These are phyloP conservation scores for Brachynemurus nebulosus DNA, from an alignment of 2,888 invertebrate genomes.

Conservation along the genomic window DNA sequence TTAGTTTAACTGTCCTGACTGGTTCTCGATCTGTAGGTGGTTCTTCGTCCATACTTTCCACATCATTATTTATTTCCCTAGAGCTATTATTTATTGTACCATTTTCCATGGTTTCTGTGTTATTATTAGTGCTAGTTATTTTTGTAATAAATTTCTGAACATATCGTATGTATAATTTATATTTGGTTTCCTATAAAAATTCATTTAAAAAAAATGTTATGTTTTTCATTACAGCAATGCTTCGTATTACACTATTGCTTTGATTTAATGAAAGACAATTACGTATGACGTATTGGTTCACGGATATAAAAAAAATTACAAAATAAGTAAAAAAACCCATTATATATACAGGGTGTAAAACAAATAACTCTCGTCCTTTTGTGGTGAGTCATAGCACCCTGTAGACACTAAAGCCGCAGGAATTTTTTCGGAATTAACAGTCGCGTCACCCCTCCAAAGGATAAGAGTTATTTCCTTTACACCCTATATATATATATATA, in stretches of 20 bases:
- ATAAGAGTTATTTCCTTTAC: too few relatives aligned
- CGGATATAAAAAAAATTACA: neutral
- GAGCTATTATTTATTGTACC: neutral
- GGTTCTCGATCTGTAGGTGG: neutral
- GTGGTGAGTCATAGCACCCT: too few relatives aligned
- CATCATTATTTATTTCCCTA: neutral
- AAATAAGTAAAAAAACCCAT: too few relatives aligned
- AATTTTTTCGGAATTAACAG: too few relatives aligned
- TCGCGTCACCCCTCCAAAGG: too few relatives aligned
- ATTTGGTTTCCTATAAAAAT: neutral
- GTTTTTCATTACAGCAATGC: neutral
- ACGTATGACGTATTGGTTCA: neutral
- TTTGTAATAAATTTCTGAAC: conserved; percentile 1
- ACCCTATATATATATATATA: too few relatives aligned
- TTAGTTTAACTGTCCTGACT: neutral
- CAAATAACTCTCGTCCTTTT: too few relatives aligned
- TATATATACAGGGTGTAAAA: too few relatives aligned
- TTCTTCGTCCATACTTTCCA: neutral
- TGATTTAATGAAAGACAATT: neutral
- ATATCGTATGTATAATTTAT: neutral
- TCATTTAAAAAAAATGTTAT: neutral
- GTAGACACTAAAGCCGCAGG: too few relatives aligned
- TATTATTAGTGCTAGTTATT: too few relatives aligned
- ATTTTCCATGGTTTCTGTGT: neutral
- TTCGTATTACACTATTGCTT: neutral